phyloP scores from a whole-genome alignment of 1,140 invertebrate species.

The Catajapyx aquilonaris region DNA sequence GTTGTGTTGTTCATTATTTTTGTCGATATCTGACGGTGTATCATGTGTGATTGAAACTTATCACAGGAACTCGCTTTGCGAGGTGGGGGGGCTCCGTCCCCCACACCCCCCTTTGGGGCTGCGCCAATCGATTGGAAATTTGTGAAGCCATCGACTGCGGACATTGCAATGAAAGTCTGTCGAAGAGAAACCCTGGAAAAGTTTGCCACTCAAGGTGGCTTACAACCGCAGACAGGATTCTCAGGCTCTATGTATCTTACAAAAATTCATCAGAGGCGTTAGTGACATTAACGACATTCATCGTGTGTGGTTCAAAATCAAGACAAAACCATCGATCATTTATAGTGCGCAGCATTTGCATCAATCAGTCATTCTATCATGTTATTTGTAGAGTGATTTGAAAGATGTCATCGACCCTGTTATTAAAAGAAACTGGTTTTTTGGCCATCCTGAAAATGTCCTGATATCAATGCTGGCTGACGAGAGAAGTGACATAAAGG shows the following conservation, averaged over 20 bases:
- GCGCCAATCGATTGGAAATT: not conserved
- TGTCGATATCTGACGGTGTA: too few relatives aligned
- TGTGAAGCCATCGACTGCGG: not conserved
- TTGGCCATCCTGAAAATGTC: too few relatives aligned
- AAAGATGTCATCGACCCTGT: too few relatives aligned
- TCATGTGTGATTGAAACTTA: too few relatives aligned
- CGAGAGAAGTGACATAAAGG: too few relatives aligned
- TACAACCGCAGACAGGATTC: not conserved
- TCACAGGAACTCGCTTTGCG: too few relatives aligned
- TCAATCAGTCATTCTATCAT: conserved; percentile 44
- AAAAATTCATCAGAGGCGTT: not conserved
- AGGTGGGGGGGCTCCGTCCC: too few relatives aligned
- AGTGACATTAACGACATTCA: not conserved
- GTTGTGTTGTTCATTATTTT: too few relatives aligned
- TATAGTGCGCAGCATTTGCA: conserved; percentile 32
- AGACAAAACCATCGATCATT: conserved; percentile 28
- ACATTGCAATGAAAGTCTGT: not conserved
- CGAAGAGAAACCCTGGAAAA: not conserved
- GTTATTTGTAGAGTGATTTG: too few relatives aligned
- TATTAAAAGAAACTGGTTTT: too few relatives aligned
- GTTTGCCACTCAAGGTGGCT: not conserved
- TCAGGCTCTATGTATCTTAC: not conserved
- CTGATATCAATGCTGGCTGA: too few relatives aligned
- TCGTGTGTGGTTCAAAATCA: not conserved
- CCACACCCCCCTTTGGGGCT: too few relatives aligned